A percentile compares a stretch with the other conserved stretches of the same genome.
Evolutionary conservation across 2,113 vertebrate genomes (phyloP).

Genomic region (Tor tambroides): DNA sequence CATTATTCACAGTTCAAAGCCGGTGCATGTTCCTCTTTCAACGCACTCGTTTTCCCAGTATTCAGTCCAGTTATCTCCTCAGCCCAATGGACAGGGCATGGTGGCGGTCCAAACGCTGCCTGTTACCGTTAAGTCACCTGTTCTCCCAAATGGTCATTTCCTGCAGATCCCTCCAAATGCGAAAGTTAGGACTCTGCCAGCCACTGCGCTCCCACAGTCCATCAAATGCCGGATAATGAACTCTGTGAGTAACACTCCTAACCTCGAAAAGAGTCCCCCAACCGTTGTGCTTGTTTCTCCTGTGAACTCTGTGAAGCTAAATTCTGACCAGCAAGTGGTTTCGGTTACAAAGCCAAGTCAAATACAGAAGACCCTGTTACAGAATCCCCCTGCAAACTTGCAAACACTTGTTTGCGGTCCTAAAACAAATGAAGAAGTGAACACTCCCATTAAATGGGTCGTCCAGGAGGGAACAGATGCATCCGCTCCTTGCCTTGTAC

Average conservation of each 20-base stretch:
- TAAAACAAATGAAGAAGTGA: conserved; percentile 60
- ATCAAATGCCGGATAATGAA: conserved; percentile 81
- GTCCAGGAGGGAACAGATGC: conserved; percentile 76
- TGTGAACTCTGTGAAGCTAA: conserved; percentile 77
- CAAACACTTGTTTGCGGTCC: conserved; percentile 53
- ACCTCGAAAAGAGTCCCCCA: conserved; percentile 62
- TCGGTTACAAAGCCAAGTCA: conserved; percentile 59
- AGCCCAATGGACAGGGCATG: conserved; percentile 60
- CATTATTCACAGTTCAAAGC: conserved; percentile 47
- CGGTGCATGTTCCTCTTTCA: conserved; percentile 61
- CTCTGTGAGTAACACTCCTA: conserved; percentile 58
- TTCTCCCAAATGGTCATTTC: conserved; percentile 79
- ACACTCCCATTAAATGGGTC: conserved; percentile 79
- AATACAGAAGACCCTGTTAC: conserved; percentile 52
- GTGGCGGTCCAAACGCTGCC: conserved; percentile 68
- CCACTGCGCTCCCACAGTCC: conserved; percentile 76
- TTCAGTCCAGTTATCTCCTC: conserved; percentile 55
- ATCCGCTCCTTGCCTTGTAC: conserved; percentile 69
- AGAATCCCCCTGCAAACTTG: conserved; percentile 24
- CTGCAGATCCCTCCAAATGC: conserved; percentile 84
- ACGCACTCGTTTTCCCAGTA: conserved; percentile 65
- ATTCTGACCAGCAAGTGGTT: conserved; percentile 58
- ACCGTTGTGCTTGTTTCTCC: conserved; percentile 81
- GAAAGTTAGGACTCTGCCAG: conserved; percentile 80
- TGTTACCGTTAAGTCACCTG: conserved; percentile 68